Percentiles rank a stretch among this genome's conserved stretches.
Evolutionary conservation across 1,140 invertebrate genomes (phyloP).

Genomic region (Nylanderia fulva): DNA sequence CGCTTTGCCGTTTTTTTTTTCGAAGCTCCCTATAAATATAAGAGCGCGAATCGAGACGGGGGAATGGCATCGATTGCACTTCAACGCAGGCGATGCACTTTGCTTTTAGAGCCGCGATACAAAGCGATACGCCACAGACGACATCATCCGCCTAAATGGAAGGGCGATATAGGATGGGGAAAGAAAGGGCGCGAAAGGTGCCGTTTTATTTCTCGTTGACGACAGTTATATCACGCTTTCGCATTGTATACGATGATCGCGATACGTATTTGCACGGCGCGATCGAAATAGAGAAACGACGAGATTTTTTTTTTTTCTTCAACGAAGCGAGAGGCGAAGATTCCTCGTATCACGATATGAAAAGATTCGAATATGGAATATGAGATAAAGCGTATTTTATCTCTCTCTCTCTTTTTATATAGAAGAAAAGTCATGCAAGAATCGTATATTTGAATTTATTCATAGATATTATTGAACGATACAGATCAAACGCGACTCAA

Average conservation of each 20-base stretch:
- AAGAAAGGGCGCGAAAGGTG: constrained; percentile 34
- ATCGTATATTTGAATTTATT: constrained; percentile 26
- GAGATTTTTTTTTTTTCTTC: constrained; percentile 4
- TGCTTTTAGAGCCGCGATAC: constrained; percentile 42
- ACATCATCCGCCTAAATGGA: constrained; percentile 40
- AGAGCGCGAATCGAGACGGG: not conserved
- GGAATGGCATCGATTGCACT: constrained; percentile 29
- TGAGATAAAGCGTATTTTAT: not conserved
- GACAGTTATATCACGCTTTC: constrained; percentile 26
- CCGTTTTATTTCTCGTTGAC: constrained; percentile 35
- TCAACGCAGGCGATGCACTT: constrained; percentile 16
- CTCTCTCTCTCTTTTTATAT: not conserved
- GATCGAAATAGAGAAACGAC: not conserved
- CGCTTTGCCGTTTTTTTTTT: not conserved
- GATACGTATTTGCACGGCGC: not conserved
- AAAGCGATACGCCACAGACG: constrained; percentile 34
- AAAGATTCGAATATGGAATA: constrained; percentile 29
- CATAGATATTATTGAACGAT: constrained; percentile 36
- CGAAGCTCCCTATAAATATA: constrained; percentile 9
- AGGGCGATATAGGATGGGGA: not conserved
- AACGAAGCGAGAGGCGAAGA: not conserved
- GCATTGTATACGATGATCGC: constrained; percentile 44
- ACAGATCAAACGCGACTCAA: not conserved
- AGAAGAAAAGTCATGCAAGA: not conserved
- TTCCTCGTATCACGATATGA: constrained; percentile 3